Base-by-base conservation (phyloP, 1,140 invertebrate genomes). In the Holotrichia oblita region DNA sequence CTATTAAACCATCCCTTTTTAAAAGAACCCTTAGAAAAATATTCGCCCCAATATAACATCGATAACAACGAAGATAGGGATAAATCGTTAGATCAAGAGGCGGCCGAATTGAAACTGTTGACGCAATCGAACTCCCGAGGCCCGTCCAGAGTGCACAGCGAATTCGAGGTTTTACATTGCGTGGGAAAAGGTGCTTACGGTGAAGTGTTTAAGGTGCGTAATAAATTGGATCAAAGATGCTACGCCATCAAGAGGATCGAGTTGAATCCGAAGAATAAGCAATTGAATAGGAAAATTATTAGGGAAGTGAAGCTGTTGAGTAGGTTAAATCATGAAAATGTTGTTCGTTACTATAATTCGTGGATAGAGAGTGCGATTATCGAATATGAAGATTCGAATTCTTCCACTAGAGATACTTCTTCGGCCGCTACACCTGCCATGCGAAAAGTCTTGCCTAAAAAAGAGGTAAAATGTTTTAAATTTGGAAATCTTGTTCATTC, bases 171-270 rank as follows among this genome's bases (percentile, higher is more conserved):
- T 20, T 87, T 98, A 3, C 92, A 94, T 82, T 94, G 90, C 87
- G 85, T 99, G 0, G 98, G 98, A 0, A 94, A 94, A 87, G 98
- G 98, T 17, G 97, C 96, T 2, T 99, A 97, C 89, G 98, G 98
- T 0, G 94, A 98, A 89, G 98, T 99, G 14, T 88, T 98, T 4
- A 98, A 99, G 93, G 94, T 94, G 1, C 92, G 91, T 84, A 99
- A 99, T 87, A 98, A 96, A 87, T 86, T 99, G 10, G 98, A 99
- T 87, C 94, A 94, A 79, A 90, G 95, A 40, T 89, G 95, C 80
- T 99, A 99, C 89, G 98, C 98, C 0, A 95, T 99, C 27, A 99
- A 99, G 88, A 90, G 95, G 76, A 98, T 99, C 76, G 90, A 94
- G 80, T 86, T 99, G n/a, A 96, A 98, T 86, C 94, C 95, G 0